Conservation (phyloP, 2,113 vertebrate species). For the Dinomys branickii region DNA sequence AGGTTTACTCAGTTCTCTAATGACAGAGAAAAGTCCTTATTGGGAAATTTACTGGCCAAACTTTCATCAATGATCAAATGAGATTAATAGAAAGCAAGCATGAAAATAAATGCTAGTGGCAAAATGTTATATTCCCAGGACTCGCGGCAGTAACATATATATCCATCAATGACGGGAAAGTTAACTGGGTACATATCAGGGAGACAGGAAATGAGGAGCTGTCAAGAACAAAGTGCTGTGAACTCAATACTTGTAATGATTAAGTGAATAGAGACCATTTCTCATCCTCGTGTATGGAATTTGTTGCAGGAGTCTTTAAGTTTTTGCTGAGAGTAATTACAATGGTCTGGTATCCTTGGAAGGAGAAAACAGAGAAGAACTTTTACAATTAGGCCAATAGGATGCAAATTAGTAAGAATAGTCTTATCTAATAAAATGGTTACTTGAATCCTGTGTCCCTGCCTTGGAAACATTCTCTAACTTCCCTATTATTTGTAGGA, state of each 20-base stretch:
- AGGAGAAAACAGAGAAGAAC: not conserved
- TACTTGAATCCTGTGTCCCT: not conserved
- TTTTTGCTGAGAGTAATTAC: not conserved
- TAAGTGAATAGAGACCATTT: conserved; percentile 10
- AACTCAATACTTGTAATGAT: conserved; percentile 48
- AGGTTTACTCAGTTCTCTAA: not conserved
- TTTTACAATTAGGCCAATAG: not conserved
- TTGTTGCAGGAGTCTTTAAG: conserved; percentile 50
- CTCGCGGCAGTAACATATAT: not conserved
- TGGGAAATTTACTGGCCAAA: conserved; percentile 22
- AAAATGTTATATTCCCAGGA: not conserved
- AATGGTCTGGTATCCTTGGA: not conserved
- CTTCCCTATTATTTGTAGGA: not conserved
- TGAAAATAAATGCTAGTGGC: conserved; percentile 41
- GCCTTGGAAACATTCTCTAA: not conserved
- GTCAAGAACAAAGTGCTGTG: conserved; percentile 47
- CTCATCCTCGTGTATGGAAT: conserved; percentile 23
- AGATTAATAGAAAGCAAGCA: conserved; percentile 40
- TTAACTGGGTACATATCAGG: conserved; percentile 6
- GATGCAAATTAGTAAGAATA: not conserved
- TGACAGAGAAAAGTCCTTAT: not conserved
- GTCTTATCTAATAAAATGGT: conserved; percentile 31
- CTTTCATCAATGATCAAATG: conserved; percentile 41
- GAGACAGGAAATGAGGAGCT: conserved; percentile 49
- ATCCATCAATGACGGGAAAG: conserved; percentile 15